phyloP scores from a whole-genome alignment of 2,797 vertebrate species.

The Hydrolagus colliei region DNA sequence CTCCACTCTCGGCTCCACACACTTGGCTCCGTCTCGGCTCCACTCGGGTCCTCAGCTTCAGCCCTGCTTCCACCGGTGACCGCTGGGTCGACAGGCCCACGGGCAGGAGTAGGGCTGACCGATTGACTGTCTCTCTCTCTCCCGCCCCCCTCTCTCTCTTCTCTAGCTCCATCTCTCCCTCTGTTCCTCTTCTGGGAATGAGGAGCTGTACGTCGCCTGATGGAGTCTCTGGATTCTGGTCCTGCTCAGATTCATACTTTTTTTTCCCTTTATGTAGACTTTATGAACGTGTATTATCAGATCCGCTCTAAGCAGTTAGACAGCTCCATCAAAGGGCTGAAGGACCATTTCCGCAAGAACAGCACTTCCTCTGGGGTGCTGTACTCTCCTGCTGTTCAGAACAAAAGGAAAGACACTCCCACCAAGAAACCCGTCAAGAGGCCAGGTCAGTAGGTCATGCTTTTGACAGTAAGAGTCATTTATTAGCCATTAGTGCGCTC shows the following conservation, averaged over 20 bases:
- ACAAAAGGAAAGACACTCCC: conserved; percentile 93
- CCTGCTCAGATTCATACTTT: background rate
- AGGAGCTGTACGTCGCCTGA: too few species aligned
- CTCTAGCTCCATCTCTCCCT: background rate
- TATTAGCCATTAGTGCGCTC: too few species aligned
- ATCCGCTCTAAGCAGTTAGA: conserved; percentile 90
- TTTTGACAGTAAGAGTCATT: background rate
- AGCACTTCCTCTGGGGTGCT: conserved; percentile 79
- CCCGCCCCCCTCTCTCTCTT: background rate
- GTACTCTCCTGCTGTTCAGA: conserved; percentile 89
- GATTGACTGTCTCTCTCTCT: background rate
- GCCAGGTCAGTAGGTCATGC: conserved; percentile 67
- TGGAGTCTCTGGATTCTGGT: background rate
- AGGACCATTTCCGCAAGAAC: conserved; percentile 95
- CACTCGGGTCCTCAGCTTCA: too few species aligned
- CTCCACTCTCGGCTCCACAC: too few species aligned
- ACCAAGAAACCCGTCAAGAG: conserved; percentile 88
- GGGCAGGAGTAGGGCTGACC: conserved; percentile 34
- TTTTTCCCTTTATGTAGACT: conserved; percentile 60
- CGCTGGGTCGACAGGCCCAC: conserved; percentile 22
- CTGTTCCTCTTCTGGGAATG: too few species aligned
- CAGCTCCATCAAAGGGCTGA: conserved; percentile 88
- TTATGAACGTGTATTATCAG: conserved; percentile 98
- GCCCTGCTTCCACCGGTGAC: background rate
- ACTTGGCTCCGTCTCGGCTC: too few species aligned